Percentiles rank a stretch among this genome's conserved stretches.
These are phyloP conservation scores for Creontiades dilutus DNA, from an alignment of 2,888 invertebrate genomes.

Conservation along the genomic window DNA sequence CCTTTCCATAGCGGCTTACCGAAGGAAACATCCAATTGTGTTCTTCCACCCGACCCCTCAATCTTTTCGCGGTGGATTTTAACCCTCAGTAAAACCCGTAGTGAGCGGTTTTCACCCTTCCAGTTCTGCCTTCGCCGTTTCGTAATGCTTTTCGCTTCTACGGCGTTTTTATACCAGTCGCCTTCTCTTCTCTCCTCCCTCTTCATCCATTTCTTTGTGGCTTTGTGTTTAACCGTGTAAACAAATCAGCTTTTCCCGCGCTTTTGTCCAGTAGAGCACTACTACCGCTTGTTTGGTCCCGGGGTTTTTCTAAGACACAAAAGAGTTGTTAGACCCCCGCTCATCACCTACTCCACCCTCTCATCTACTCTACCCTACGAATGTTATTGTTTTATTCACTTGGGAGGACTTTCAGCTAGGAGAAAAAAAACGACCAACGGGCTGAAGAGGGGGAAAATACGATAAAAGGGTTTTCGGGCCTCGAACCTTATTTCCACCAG, in stretches of 20 bases:
- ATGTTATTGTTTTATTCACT: conserved; percentile 60
- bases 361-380: neutral
- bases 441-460: neutral
- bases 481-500: neutral
- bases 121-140: conserved; percentile 11
- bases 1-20: neutral
- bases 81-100: conserved; percentile 19
- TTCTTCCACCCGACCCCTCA: conserved; percentile 16
- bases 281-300: conserved; percentile 51
- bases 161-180: neutral
- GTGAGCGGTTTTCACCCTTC: conserved; percentile 26
- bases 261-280: conserved; percentile 46
- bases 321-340: conserved; percentile 22
- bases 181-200: neutral
- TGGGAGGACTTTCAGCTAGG: conserved; percentile 15
- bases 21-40: conserved; percentile 56
- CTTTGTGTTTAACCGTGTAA: conserved; percentile 67
- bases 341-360: neutral
- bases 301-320: conserved; percentile 54
- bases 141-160: conserved; percentile 42
- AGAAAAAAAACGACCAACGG: neutral
- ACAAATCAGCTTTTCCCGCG: conserved; percentile 60
- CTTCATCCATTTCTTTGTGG: conserved; percentile 60
- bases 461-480: conserved; percentile 22
- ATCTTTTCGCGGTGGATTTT: conserved; percentile 28